Evolutionary conservation across 2,113 vertebrate genomes (phyloP).

Genomic region (Diphyllodes magnificus): DNA sequence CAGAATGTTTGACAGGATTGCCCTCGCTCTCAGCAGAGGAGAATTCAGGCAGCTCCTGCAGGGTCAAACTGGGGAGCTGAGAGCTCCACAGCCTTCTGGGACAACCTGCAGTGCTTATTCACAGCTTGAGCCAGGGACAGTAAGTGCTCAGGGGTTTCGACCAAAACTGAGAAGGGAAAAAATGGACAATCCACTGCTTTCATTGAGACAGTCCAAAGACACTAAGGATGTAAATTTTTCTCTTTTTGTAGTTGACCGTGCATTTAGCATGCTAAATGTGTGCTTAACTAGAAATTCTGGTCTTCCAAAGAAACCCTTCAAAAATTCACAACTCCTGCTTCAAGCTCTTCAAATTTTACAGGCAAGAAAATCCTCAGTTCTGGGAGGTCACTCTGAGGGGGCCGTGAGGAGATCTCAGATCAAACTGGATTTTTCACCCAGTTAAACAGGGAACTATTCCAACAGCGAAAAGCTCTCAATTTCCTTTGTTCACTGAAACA

Average conservation of each 20-base stretch:
- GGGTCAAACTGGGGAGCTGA: not conserved
- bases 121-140: not conserved
- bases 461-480: not conserved
- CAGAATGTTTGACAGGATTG: not conserved
- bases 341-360: not conserved
- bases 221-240: not conserved
- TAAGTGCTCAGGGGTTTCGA: not conserved
- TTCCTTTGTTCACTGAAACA: not conserved
- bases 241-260: not conserved
- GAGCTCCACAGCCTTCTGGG: not conserved
- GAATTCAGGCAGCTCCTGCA: constrained; percentile 8
- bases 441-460: not conserved
- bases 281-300: not conserved
- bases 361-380: not conserved
- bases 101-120: not conserved
- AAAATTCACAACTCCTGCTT: not conserved
- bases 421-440: not conserved
- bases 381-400: not conserved
- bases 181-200: not conserved
- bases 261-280: not conserved
- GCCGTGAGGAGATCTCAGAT: not conserved
- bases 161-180: not conserved
- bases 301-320: not conserved
- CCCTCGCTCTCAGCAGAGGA: not conserved
- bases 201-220: not conserved